These are phyloP conservation scores for Himantopus leucocephalus DNA, from an alignment of 2,113 vertebrate species.

Conservation along the genomic window DNA sequence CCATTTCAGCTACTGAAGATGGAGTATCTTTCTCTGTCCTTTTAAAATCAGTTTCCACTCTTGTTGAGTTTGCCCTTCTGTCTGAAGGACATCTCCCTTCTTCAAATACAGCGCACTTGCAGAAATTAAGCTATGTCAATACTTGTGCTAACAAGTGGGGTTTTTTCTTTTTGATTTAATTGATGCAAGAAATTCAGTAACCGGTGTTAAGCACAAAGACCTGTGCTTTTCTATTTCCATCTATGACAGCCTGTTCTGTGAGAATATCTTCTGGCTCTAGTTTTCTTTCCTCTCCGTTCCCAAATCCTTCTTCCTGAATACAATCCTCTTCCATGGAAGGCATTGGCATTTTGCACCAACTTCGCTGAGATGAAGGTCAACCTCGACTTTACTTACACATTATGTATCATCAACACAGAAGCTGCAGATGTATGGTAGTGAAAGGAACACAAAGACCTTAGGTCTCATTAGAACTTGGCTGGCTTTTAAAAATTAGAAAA, in stretches of 20 bases:
- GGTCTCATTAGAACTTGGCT: background rate
- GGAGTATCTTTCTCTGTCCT: background rate
- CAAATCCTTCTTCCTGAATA: background rate
- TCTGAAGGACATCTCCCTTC: conserved; percentile 1
- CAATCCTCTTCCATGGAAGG: background rate
- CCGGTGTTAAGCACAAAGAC: background rate
- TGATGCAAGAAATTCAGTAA: background rate
- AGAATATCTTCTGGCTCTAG: background rate
- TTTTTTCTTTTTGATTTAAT: background rate
- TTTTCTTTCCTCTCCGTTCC: background rate
- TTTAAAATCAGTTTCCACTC: background rate
- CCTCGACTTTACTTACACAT: accelerated
- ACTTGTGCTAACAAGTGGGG: background rate
- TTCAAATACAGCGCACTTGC: background rate
- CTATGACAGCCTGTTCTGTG: background rate
- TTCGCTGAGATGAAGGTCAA: background rate
- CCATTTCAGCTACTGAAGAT: background rate
- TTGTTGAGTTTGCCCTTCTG: background rate
- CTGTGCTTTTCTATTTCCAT: background rate
- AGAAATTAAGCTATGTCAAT: background rate
- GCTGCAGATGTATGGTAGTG: background rate
- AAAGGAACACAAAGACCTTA: background rate
- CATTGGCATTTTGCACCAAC: accelerated
- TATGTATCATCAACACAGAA: background rate
- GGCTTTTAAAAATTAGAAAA: background rate